These are phyloP conservation scores for Dicentrarchus labrax DNA, from an alignment of 2,113 vertebrate species.

Conservation along the genomic window DNA sequence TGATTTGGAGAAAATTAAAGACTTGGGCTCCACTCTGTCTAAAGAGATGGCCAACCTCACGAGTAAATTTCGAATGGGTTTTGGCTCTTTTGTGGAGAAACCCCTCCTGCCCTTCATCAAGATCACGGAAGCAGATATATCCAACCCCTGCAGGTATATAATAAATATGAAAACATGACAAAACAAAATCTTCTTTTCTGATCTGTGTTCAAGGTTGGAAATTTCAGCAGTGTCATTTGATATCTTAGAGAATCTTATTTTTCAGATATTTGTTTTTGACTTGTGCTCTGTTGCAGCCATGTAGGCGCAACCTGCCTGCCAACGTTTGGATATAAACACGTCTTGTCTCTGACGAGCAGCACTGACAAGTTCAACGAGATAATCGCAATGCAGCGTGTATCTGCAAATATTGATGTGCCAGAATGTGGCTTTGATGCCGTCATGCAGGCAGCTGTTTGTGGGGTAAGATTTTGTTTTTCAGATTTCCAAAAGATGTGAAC, in stretches of 20 bases:
- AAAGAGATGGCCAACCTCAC: slow-evolving; percentile 95
- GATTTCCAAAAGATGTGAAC: background rate
- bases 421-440: slow-evolving; percentile 97
- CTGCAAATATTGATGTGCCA: slow-evolving; percentile 92
- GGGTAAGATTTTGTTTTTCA: slow-evolving; percentile 83
- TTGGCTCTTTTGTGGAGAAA: slow-evolving; percentile 99
- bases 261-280: background rate
- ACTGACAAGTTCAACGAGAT: slow-evolving; percentile 94
- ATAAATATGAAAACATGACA: background rate
- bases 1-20: slow-evolving; percentile 92
- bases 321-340: slow-evolving; percentile 95
- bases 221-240: background rate
- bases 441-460: slow-evolving; percentile 97
- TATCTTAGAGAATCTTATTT: background rate
- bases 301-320: slow-evolving; percentile 84
- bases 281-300: slow-evolving; percentile 78
- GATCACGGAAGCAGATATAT: slow-evolving; percentile 88
- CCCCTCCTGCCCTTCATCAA: slow-evolving; percentile 95
- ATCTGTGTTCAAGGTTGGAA: background rate
- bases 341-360: slow-evolving; percentile 91
- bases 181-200: background rate
- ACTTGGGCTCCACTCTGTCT: slow-evolving; percentile 92
- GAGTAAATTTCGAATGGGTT: slow-evolving; percentile 96
- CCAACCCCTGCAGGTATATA: slow-evolving; percentile 94
- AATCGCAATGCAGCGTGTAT: slow-evolving; percentile 89